phyloP scores from a whole-genome alignment of 2,888 invertebrate genomes.

The Atethmia centrago region DNA sequence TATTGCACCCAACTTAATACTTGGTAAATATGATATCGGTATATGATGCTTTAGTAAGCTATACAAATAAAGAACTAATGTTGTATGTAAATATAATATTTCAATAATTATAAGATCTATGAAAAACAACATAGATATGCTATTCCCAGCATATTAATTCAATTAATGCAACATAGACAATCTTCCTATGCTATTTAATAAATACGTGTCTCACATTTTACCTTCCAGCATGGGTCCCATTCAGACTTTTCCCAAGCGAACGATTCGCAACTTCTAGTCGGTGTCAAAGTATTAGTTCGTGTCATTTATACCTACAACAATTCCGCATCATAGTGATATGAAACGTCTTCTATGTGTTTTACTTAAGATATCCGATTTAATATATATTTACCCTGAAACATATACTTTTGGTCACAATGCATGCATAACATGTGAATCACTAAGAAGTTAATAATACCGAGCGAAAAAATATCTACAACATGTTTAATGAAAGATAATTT shows the following conservation, averaged over 20 bases:
- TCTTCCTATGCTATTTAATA: conserved; percentile 55
- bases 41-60: conserved; percentile 25
- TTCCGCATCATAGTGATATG: conserved; percentile 27
- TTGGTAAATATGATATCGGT: conserved; percentile 40
- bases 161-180: conserved; percentile 36
- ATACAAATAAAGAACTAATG: conserved; percentile 29
- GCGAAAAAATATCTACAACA: conserved; percentile 17
- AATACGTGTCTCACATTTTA: conserved; percentile 50
- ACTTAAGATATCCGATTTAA: conserved; percentile 35
- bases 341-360: conserved; percentile 35
- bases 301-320: conserved; percentile 27
- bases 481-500: conserved; percentile 12
- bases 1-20: conserved; percentile 29
- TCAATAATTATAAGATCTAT: conserved; percentile 31
- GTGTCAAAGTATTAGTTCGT: conserved; percentile 31
- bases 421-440: conserved; percentile 27
- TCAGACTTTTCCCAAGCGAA: conserved; percentile 19
- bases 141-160: conserved; percentile 32
- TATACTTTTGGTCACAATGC: conserved; percentile 49
- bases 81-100: conserved; percentile 40
- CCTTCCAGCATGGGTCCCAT: conserved; percentile 29
- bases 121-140: conserved; percentile 26
- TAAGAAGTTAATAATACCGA: conserved; percentile 35
- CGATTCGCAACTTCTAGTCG: conserved; percentile 13
- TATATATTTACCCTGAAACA: conserved; percentile 47